Evolutionary conservation across 2,797 vertebrate genomes (phyloP), one percentile per base, ranked within the genome.

Genomic region (Nannoperca obscura): DNA sequence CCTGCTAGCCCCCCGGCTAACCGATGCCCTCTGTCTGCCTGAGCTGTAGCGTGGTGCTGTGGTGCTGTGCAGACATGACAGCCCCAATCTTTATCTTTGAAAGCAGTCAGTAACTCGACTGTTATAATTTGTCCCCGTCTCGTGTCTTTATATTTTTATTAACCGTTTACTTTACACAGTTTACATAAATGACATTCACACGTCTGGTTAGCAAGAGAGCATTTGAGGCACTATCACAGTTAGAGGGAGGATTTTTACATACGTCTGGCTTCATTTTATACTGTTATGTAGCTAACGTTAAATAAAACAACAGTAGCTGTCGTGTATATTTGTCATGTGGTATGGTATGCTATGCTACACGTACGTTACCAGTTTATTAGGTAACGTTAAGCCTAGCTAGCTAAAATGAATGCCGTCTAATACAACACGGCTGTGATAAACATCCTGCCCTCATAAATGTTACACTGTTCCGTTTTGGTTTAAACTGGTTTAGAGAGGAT

Each of bases 1-100:
- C 17, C 30, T 14, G 84, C 75, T 92, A 90, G 88, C 90, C 71
- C 7, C 47, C 53, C 50, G 60, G 87, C 89, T 91, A 88, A 64
- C 84, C 17, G 82, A 76, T 84, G 82, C 73, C 73, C 82, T 80
- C 78, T 81, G 69, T 71, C 57, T 24, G 73, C 49, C 64, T 24
- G 12, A 12, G 57, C 64, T 22, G 47, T 2, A 4, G 20, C 6
- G 13, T 14, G 76, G 52, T 14, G 22, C 24, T 7, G n/a, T 1
- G 49, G 12, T 14, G n/a, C 55, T 4, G 47, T 17, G 17, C 38
- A 67, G 46, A 64, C 17, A 44, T 40, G 27, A 64, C 55, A 46
- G 12, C 57, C 17, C 3, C 3, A 1, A 0, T 24, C 19, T 63
- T 38, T 10, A 3, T 34, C 3, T 6, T 27, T 10, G 5, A 42